These are phyloP conservation scores for Diarsia rubi DNA, from an alignment of 2,888 invertebrate genomes.

Conservation along the genomic window DNA sequence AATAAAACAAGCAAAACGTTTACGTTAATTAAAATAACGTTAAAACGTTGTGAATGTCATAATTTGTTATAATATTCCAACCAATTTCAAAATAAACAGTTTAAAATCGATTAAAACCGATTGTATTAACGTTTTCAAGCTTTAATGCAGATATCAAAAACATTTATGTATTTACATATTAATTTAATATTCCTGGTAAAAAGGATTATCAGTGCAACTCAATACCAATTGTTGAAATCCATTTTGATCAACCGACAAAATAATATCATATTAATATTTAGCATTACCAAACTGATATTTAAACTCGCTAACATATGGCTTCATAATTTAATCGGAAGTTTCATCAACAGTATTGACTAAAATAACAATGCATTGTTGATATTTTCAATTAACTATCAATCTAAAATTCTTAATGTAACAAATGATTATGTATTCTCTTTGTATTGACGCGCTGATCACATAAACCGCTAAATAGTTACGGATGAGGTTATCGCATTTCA, in stretches of 20 bases:
- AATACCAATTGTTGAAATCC: constrained; percentile 14
- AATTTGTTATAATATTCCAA: not conserved
- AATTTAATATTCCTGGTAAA: constrained; percentile 28
- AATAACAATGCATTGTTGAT: constrained; percentile 30
- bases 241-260: constrained; percentile 18
- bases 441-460: constrained; percentile 32
- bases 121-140: not conserved
- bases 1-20: not conserved
- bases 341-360: constrained; percentile 37
- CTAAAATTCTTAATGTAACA: constrained; percentile 47
- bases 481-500: constrained; percentile 16
- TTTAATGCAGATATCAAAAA: constrained; percentile 2
- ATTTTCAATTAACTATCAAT: constrained; percentile 41
- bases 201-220: constrained; percentile 34
- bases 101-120: not conserved
- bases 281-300: constrained; percentile 21
- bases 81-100: not conserved
- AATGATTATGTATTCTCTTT: constrained; percentile 53
- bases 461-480: constrained; percentile 33
- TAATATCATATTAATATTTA: constrained; percentile 12
- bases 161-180: constrained; percentile 8
- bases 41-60: not conserved
- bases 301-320: constrained; percentile 6
- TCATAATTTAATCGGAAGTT: constrained; percentile 18
- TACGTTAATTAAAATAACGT: not conserved